These are phyloP conservation scores for Callipepla californica DNA, from an alignment of 2,113 vertebrate species.

Conservation along the genomic window DNA sequence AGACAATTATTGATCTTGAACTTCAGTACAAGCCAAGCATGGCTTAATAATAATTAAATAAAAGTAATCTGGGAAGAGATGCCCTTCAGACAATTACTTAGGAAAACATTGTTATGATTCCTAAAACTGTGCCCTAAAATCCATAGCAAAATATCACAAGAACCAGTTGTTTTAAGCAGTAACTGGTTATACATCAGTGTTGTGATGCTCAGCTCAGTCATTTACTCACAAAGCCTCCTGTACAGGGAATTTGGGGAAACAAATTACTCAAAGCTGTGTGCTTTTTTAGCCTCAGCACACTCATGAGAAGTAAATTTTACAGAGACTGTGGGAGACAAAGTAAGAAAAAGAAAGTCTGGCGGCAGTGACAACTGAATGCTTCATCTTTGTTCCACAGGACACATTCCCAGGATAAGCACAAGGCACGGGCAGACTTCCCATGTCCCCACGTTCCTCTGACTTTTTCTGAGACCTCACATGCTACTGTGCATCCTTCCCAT, in stretches of 20 bases:
- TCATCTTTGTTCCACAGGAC: background rate
- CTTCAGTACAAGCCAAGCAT: background rate
- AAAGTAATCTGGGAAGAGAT: accelerated
- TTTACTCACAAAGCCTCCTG: constrained; percentile 16
- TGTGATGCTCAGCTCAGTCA: background rate
- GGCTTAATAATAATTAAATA: background rate
- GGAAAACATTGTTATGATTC: background rate
- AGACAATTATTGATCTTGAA: background rate
- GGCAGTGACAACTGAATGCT: background rate
- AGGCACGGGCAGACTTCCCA: background rate
- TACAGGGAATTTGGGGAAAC: background rate
- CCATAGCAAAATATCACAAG: background rate
- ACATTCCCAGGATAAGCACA: accelerated
- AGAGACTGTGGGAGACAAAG: background rate
- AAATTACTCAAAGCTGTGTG: background rate
- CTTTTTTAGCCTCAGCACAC: background rate
- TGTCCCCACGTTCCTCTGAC: background rate
- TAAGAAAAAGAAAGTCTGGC: background rate
- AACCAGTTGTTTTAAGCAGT: background rate
- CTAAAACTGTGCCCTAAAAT: background rate
- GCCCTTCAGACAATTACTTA: background rate
- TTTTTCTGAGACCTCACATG: background rate
- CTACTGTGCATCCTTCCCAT: background rate
- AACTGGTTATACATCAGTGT: background rate
- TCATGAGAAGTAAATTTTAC: background rate